These are phyloP conservation scores for Anthonomus grandis DNA, from an alignment of 1,140 invertebrate species.

Conservation along the genomic window DNA sequence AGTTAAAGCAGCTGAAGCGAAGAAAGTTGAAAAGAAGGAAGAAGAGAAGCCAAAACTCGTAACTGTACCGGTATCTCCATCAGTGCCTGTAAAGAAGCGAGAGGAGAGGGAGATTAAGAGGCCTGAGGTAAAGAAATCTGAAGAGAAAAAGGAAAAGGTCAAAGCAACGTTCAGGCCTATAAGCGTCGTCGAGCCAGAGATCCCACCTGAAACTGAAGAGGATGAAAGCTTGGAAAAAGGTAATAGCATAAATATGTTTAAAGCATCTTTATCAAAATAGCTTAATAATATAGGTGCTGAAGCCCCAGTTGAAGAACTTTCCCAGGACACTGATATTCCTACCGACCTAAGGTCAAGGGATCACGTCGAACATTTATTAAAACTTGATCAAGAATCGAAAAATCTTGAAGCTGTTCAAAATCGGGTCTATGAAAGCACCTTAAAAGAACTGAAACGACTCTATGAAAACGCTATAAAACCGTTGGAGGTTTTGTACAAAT, in stretches of 20 bases:
- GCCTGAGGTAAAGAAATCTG: not conserved
- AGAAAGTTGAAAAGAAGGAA: conserved; percentile 20
- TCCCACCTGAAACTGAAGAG: conserved; percentile 16
- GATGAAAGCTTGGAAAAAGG: conserved; percentile 22
- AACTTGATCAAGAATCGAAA: conserved; percentile 72
- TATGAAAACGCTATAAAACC: conserved; percentile 88
- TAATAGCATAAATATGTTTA: no score
- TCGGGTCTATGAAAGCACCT: conserved; percentile 70
- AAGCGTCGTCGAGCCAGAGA: conserved; percentile 11
- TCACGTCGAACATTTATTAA: conserved; percentile 76
- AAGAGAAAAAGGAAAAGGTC: not conserved
- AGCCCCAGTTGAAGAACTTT: conserved; percentile 54
- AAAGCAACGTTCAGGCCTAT: conserved; percentile 15
- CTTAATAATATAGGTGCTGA: conserved; percentile 30
- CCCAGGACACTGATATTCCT: conserved; percentile 69
- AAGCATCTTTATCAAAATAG: not conserved
- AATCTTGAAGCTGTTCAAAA: conserved; percentile 68
- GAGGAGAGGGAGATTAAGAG: conserved; percentile 9
- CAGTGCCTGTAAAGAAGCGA: conserved; percentile 2
- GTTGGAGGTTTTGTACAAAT: conserved; percentile 86
- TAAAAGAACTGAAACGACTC: conserved; percentile 81
- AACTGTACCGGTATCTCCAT: conserved; percentile 2
- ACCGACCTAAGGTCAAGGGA: conserved; percentile 72
- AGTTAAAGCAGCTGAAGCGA: conserved; percentile 1
- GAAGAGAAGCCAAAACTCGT: not conserved